These are phyloP conservation scores for Spea bombifrons DNA, from an alignment of 2,113 vertebrate genomes.

Conservation along the genomic window DNA sequence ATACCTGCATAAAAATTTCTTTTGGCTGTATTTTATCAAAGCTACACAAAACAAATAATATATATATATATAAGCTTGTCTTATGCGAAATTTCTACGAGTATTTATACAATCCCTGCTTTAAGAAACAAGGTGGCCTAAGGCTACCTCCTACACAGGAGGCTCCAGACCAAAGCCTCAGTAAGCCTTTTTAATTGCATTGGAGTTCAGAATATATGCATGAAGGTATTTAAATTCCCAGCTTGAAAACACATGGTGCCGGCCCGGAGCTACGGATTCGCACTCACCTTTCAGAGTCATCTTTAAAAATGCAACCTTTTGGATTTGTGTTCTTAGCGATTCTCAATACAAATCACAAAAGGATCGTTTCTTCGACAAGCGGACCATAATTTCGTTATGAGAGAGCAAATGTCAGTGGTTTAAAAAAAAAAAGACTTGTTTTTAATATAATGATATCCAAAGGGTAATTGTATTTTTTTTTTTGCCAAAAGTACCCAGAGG, in stretches of 20 bases:
- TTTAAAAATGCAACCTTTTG: slow-evolving; percentile 3
- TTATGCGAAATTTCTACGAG: not conserved
- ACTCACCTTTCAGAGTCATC: not conserved
- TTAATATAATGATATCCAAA: slow-evolving; percentile 18
- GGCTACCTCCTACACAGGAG: not conserved
- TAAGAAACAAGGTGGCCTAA: not conserved
- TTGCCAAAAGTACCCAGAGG: not conserved
- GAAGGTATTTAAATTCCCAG: not conserved
- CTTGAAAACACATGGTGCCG: not conserved
- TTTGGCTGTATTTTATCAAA: no score
- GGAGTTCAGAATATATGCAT: not conserved
- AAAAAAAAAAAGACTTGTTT: slow-evolving; percentile 5
- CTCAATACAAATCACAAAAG: not conserved
- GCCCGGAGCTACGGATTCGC: not conserved
- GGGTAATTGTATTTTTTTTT: not conserved
- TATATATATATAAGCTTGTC: no score
- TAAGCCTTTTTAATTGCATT: slow-evolving; percentile 21
- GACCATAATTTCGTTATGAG: not conserved
- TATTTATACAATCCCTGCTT: not conserved
- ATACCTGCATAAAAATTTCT: no score
- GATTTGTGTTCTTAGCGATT: not conserved
- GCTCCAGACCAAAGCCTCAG: not conserved
- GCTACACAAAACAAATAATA: no score
- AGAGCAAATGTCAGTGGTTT: not conserved
- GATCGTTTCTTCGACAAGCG: not conserved